phyloP scores from a whole-genome alignment of 2,888 invertebrate species.

The Balanococcus diminutus region DNA sequence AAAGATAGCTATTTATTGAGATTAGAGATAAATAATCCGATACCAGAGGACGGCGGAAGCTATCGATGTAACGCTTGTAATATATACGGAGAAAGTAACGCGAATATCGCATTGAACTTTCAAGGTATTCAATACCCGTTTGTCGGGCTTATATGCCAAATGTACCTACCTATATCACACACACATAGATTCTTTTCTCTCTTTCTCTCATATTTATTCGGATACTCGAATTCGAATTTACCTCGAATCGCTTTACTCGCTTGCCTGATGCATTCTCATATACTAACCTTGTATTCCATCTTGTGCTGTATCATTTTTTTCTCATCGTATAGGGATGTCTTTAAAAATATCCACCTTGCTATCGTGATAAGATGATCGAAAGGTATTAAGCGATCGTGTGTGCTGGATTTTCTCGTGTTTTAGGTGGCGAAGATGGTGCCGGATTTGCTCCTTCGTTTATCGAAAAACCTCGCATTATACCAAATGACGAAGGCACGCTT shows the following conservation, averaged over 20 bases:
- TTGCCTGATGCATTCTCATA: constrained; percentile 43
- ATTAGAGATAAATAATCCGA: constrained; percentile 93
- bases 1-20: constrained; percentile 91
- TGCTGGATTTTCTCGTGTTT: constrained; percentile 53
- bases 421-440: constrained; percentile 88
- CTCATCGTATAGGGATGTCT: neutral
- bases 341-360: neutral
- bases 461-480: constrained; percentile 98
- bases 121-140: constrained; percentile 75
- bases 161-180: constrained; percentile 6
- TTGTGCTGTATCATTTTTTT: constrained; percentile 28
- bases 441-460: constrained; percentile 96
- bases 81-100: constrained; percentile 98
- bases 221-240: neutral
- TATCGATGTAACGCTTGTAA: constrained; percentile 99
- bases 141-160: neutral
- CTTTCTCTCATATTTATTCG: neutral
- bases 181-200: neutral
- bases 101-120: constrained; percentile 99
- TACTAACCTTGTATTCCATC: constrained; percentile 26
- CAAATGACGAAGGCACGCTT: constrained; percentile 94
- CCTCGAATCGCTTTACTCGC: constrained; percentile 35
- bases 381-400: neutral
- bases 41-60: constrained; percentile 95
- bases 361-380: neutral